Evolutionary conservation across 2,888 invertebrate genomes (phyloP).

Genomic region (Drosophila vallismaia): DNA sequence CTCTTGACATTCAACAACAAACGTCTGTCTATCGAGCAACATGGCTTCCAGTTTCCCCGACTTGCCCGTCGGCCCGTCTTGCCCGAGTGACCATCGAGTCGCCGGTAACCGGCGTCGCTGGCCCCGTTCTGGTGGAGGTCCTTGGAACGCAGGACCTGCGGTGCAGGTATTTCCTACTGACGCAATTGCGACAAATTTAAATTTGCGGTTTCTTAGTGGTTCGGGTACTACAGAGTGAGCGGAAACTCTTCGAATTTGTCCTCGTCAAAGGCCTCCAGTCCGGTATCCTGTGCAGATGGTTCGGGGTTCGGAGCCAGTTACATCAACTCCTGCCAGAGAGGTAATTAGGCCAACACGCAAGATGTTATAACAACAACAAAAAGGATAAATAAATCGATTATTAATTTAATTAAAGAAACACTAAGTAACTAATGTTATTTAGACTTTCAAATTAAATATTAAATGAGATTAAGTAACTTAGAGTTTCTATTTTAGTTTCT

Average conservation of each 20-base stretch:
- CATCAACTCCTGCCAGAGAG: background rate
- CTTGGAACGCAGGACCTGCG: constrained; percentile 24
- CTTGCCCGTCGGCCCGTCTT: background rate
- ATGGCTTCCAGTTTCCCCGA: background rate
- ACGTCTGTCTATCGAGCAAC: constrained; percentile 28
- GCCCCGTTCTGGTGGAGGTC: too few species aligned
- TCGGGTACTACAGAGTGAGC: constrained; percentile 35
- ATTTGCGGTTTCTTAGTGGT: constrained; percentile 67
- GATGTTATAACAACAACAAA: background rate
- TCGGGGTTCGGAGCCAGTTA: constrained; percentile 2
- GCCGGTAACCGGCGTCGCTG: constrained; percentile 61
- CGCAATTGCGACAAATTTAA: constrained; percentile 80
- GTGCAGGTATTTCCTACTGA: constrained; percentile 56
- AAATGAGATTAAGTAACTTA: too few species aligned
- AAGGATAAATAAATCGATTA: background rate
- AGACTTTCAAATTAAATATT: too few species aligned
- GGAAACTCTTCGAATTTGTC: constrained; percentile 34
- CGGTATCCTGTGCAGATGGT: constrained; percentile 26
- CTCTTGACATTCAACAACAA: constrained; percentile 67
- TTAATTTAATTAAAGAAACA: too few species aligned
- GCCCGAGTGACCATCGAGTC: constrained; percentile 73
- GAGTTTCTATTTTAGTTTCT: too few species aligned
- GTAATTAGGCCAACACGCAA: constrained; percentile 24
- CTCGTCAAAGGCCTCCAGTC: constrained; percentile 39
- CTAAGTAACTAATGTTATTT: too few species aligned